phyloP scores from a whole-genome alignment of 2,113 vertebrate species.

The Cairina moschata region DNA sequence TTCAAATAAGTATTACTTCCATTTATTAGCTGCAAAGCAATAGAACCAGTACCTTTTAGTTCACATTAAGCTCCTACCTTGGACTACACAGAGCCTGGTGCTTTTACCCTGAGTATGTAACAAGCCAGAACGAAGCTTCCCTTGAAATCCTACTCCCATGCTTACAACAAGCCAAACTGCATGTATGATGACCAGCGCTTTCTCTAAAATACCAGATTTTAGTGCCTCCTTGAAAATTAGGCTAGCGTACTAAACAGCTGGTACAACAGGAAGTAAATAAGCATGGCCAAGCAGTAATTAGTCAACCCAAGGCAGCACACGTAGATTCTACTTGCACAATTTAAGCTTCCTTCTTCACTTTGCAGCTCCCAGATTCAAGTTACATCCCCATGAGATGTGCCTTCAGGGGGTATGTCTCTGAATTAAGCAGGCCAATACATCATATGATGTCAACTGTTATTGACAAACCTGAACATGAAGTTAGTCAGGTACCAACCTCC shows the following conservation, averaged over 20 bases:
- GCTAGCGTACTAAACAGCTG: neutral
- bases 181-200: accelerated
- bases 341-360: neutral
- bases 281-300: neutral
- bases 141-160: accelerated
- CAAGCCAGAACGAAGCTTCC: neutral
- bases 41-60: neutral
- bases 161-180: neutral
- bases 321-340: accelerated
- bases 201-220: neutral
- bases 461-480: neutral
- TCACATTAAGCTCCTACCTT: neutral
- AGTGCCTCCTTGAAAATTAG: neutral
- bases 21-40: neutral
- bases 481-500: neutral
- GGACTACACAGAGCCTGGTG: neutral
- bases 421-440: neutral
- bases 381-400: neutral
- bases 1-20: neutral
- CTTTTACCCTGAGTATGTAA: neutral
- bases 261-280: neutral
- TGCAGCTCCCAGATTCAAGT: neutral
- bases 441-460: neutral
- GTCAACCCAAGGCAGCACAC: neutral
- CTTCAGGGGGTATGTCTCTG: accelerated